A percentile compares a stretch with the other conserved stretches of the same genome.
phyloP scores from a whole-genome alignment of 2,888 invertebrate genomes.

The Brachyptera putata region DNA sequence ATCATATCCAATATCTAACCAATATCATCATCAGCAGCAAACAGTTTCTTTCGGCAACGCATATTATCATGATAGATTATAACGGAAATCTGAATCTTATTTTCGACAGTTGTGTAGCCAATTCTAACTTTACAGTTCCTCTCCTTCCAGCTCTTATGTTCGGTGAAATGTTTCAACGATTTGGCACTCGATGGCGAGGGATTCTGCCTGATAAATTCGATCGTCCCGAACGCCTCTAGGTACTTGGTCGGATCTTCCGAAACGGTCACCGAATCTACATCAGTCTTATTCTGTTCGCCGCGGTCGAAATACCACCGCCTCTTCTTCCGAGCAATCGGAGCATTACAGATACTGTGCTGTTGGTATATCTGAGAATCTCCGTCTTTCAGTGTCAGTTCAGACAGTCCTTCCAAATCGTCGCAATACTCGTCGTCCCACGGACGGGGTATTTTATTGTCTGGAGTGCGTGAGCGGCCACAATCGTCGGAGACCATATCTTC shows the following conservation, averaged over 20 bases:
- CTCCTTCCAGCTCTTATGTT: neutral
- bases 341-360: neutral
- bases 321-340: neutral
- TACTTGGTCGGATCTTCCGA: neutral
- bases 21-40: too few species aligned
- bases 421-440: neutral
- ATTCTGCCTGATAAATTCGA: neutral
- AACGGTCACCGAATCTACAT: neutral
- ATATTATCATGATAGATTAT: slow-evolving; percentile 24
- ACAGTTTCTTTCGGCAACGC: slow-evolving; percentile 24
- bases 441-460: neutral
- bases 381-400: neutral
- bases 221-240: neutral
- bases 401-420: neutral
- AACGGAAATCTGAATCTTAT: slow-evolving; percentile 10
- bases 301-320: neutral
- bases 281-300: neutral
- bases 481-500: neutral
- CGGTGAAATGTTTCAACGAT: neutral
- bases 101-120: neutral
- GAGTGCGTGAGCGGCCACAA: neutral
- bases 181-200: neutral
- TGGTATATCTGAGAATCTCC: neutral
- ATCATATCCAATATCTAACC: too few species aligned
- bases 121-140: neutral